Evolutionary conservation across 2,888 invertebrate genomes (phyloP), one percentile per base, ranked within the genome.

Genomic region (Vanessa cardui): DNA sequence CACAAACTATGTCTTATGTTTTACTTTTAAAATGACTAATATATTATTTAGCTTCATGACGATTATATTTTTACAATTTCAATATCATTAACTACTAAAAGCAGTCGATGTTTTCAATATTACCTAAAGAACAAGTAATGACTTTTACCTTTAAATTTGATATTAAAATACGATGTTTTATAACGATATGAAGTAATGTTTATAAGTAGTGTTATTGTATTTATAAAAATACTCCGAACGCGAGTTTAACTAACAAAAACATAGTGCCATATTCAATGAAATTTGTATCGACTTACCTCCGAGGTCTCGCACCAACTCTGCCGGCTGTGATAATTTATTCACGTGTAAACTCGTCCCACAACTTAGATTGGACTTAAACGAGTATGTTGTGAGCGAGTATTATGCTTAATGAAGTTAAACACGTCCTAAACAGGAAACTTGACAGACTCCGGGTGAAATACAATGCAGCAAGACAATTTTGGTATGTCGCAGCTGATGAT

Each of bases 301-400:
- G 74, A 72, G 77, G 75, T 71, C 76, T 78, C 78, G 74, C 79
- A 77, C 77, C 80, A 77, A 81, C 81, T 82, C 86, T 83, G 87
- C 77, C 81, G 83, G 81, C 84, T 84, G 86, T 85, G 86, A 90
- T 90, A 91, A 92, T 92, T 92, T 92, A 92, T 92, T 92, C 89
- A 92, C 88, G 87, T 86, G 87, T 86, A 89, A 90, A 90, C 86
- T 88, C 84, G 83, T 84, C 84, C 83, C 85, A 79, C 83, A 91
- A 91, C 91, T 92, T 92, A 92, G 90, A 92, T 92, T 92, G 90
- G 89, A 90, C 90, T 92, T 92, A 91, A 92, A 90, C 88, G 90
- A 91, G 90, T 88, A 90, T 86, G 88, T 87, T 86, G 87, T 83
- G 83, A 87, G 83, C 87, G 78, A 80, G 86, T 89, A 90, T 90